These are phyloP conservation scores for Ligdia adustata DNA, from an alignment of 2,888 invertebrate genomes.

Conservation along the genomic window DNA sequence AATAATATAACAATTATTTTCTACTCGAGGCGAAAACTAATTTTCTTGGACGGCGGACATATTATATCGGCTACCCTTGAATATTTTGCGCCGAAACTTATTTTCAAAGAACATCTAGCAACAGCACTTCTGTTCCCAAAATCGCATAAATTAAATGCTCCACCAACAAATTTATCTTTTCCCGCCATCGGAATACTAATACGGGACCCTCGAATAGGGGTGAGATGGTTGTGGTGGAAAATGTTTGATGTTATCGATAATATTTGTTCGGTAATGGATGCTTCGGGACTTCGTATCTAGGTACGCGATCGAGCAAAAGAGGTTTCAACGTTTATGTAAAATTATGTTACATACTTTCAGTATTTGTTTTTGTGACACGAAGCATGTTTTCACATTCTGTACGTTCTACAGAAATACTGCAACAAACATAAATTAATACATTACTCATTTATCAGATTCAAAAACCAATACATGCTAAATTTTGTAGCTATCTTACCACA, in stretches of 20 bases:
- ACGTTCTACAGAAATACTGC: too few species aligned
- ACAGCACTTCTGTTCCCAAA: conserved; percentile 54
- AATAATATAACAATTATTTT: too few species aligned
- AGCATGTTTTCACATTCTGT: too few species aligned
- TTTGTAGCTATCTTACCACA: too few species aligned
- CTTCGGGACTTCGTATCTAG: neutral
- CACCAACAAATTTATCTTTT: conserved; percentile 80
- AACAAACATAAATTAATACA: too few species aligned
- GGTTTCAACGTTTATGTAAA: neutral
- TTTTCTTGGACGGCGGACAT: conserved; percentile 29
- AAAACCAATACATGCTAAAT: too few species aligned
- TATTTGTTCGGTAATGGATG: conserved; percentile 6
- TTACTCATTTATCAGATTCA: too few species aligned
- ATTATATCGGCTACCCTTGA: conserved; percentile 17
- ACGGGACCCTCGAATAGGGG: conserved; percentile 45
- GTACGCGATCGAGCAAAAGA: too few species aligned
- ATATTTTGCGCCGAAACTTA: conserved; percentile 32
- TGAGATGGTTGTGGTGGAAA: conserved; percentile 15
- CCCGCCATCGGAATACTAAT: conserved; percentile 81
- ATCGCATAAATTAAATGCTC: conserved; percentile 78
- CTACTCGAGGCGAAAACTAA: too few species aligned
- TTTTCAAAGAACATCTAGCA: conserved; percentile 38
- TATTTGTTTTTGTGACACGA: too few species aligned
- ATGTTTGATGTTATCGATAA: conserved; percentile 17
- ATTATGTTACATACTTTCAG: neutral